Evolutionary conservation across 2,888 invertebrate species (phyloP).

Genomic region (Oscheius sp.): DNA sequence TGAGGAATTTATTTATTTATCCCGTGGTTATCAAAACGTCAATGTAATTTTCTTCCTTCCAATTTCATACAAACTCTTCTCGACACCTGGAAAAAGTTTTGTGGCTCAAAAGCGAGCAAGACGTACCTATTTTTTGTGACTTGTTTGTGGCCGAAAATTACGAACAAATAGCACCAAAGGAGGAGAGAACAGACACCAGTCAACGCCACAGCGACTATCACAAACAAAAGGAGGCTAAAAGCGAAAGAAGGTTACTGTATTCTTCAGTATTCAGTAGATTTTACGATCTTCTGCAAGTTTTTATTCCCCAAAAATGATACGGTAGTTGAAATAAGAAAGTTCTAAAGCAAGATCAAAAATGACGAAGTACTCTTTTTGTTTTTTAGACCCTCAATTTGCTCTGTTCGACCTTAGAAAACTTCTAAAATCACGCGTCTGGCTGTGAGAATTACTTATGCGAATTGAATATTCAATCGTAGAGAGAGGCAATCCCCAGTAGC

Average conservation of each 20-base stretch:
- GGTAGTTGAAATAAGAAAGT: too few relatives aligned
- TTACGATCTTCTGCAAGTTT: neutral
- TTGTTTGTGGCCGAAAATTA: conserved; percentile 27
- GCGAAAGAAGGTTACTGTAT: neutral
- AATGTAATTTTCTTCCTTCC: too few relatives aligned
- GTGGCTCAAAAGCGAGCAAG: neutral
- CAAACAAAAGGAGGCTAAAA: conserved; percentile 27
- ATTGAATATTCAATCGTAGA: neutral
- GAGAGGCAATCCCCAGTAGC: neutral
- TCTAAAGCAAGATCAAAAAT: neutral
- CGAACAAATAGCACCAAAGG: conserved; percentile 26
- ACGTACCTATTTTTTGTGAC: conserved; percentile 16
- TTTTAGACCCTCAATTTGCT: too few relatives aligned
- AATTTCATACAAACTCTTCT: conserved; percentile 10
- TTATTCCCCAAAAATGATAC: too few relatives aligned
- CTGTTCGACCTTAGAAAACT: neutral
- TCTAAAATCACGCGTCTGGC: too few relatives aligned
- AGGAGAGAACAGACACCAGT: conserved; percentile 26
- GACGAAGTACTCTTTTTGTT: neutral
- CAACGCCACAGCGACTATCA: conserved; percentile 30
- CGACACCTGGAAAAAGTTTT: neutral
- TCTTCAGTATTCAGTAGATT: neutral
- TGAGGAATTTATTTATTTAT: too few relatives aligned
- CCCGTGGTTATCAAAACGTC: too few relatives aligned
- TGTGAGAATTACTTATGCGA: neutral